Evolutionary conservation across 2,888 invertebrate species (phyloP).

Genomic region (Odontomyia ornata): DNA sequence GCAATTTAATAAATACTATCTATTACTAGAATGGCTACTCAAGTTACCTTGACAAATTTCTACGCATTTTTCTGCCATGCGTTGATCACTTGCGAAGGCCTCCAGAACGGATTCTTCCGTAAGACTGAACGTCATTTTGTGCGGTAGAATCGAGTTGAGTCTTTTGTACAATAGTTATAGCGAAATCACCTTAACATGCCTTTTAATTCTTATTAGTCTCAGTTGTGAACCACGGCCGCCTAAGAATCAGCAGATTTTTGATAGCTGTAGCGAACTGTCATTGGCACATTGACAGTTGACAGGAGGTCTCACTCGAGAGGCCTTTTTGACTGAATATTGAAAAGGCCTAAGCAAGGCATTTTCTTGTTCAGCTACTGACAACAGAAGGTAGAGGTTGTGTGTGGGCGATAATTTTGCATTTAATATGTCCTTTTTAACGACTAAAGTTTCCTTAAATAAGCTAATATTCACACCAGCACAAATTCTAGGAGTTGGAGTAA

Average conservation of each 20-base stretch:
- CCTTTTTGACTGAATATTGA: too few species aligned
- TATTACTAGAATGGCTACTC: neutral
- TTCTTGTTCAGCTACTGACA: too few species aligned
- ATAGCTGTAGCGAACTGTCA: neutral
- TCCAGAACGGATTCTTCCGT: conserved; percentile 52
- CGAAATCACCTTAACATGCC: neutral
- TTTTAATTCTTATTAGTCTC: neutral
- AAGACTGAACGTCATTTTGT: conserved; percentile 13
- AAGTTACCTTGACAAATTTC: conserved; percentile 57
- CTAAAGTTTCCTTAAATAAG: neutral
- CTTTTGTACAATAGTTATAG: neutral
- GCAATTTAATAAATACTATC: neutral
- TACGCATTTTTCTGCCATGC: conserved; percentile 53
- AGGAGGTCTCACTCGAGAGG: too few species aligned
- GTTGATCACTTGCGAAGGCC: conserved; percentile 57
- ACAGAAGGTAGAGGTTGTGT: too few species aligned
- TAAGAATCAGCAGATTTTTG: neutral
- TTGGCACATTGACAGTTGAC: neutral
- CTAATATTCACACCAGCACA: neutral
- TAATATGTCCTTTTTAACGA: conserved; percentile 22
- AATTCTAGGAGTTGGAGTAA: conserved; percentile 23
- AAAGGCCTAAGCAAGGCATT: too few species aligned
- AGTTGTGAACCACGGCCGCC: neutral
- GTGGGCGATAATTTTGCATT: neutral
- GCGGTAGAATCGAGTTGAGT: too few species aligned